Conservation (phyloP, 2,113 vertebrate genomes). For the Lates calcarifer region DNA sequence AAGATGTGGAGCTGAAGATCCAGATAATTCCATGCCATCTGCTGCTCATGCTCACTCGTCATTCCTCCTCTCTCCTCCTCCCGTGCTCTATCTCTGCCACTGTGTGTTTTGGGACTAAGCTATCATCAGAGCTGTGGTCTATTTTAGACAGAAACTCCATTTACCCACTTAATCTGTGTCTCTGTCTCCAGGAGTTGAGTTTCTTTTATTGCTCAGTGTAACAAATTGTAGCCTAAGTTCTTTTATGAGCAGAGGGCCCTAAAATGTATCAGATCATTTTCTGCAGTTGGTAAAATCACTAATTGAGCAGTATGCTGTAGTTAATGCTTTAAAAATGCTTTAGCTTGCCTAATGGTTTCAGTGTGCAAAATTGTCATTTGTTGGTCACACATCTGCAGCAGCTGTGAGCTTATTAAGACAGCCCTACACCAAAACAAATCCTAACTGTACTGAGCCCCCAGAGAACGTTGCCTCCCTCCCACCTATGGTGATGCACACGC, state of each 20-base stretch:
- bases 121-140: conserved; percentile 66
- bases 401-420: conserved; percentile 24
- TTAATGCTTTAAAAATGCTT: neutral
- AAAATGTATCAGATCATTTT: neutral
- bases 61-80: conserved; percentile 40
- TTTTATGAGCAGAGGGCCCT: neutral
- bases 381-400: conserved; percentile 24
- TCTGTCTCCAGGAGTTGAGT: conserved; percentile 39
- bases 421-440: conserved; percentile 31
- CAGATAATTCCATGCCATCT: conserved; percentile 75
- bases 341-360: neutral
- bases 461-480: conserved; percentile 55
- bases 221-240: neutral
- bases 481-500: conserved; percentile 64
- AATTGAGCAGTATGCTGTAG: neutral
- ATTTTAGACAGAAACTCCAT: conserved; percentile 75
- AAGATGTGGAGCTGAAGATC: conserved; percentile 60
- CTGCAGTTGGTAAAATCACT: conserved; percentile 1
- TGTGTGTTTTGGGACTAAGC: conserved; percentile 74
- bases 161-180: conserved; percentile 71
- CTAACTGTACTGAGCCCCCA: conserved; percentile 31
- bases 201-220: conserved; percentile 33
- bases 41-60: conserved; percentile 61
- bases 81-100: conserved; percentile 49
- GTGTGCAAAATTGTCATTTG: neutral